Evolutionary conservation across 1,140 invertebrate genomes (phyloP), one percentile per base, ranked within the genome.

Genomic region (Acyrthosiphon pisum): DNA sequence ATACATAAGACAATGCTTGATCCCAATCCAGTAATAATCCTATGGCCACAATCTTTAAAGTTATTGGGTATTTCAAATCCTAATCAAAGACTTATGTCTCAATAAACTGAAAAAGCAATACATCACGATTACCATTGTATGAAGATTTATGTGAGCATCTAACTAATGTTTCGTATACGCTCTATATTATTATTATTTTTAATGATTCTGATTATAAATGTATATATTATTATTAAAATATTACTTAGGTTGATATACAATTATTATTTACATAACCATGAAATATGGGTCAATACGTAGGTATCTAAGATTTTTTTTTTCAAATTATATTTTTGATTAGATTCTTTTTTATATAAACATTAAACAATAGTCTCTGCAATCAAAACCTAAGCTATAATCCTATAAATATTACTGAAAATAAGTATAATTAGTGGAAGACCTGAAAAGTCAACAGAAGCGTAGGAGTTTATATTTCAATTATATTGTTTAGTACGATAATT

Each of bases 11-110:
- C n/a, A 9, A 89, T 18, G 20, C n/a, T 60, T 41, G 88, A 60
- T 90, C 88, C 11, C 11, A 30, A 37, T 90, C 37, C 26, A 56
- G 88, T 60, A 90, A 90, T 90, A 90, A 60, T 60, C 35, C 88
- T 44, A 35, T 60, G 37, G 30, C 18, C 23, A 26, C 23, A 2
- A 41, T 60, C 8, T 88, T 22, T n/a, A 87, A n/a, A 53, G 48
- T 88, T 56, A 60, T 90, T 41, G 35, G 53, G 53, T 50, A 60
- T 26, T 60, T 44, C 11, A 60, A 60, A 60, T 56, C 53, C 22
- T 60, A 60, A 90, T 60, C 53, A 90, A 90, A 44, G n/a, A 23
- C 20, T 53, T 60, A 41, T 60, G 53, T 90, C 22, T 30, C 37
- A 60, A 50, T 90, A 41, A 90, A 90, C 22, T 22, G 53, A n/a